phyloP scores from a whole-genome alignment of 2,888 invertebrate genomes.

The Augochlorella aurata region DNA sequence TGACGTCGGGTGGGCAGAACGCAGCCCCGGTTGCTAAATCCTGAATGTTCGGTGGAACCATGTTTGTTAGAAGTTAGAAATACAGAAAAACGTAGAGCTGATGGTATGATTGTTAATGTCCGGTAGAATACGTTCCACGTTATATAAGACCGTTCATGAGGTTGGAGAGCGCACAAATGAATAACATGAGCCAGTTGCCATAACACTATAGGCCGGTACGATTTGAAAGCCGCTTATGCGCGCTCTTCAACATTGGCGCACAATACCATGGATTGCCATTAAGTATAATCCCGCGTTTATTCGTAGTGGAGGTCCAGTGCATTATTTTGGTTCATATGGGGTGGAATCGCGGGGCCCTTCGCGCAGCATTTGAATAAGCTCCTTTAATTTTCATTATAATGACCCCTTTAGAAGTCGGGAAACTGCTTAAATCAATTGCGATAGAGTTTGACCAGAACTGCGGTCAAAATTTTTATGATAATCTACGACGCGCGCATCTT shows the following conservation, averaged over 20 bases:
- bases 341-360: conserved; percentile 49
- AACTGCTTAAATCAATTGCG: neutral
- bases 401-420: conserved; percentile 10
- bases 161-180: conserved; percentile 52
- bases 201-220: conserved; percentile 55
- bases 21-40: neutral
- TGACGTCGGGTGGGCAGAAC: no score
- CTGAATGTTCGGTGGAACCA: neutral
- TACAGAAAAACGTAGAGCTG: conserved; percentile 5
- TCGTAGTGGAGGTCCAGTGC: conserved; percentile 56
- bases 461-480: neutral
- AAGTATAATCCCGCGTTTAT: conserved; percentile 71
- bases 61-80: neutral
- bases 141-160: conserved; percentile 60
- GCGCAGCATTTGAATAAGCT: conserved; percentile 53
- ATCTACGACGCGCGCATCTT: neutral
- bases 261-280: conserved; percentile 69
- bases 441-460: neutral
- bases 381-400: conserved; percentile 12
- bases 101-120: neutral
- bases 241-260: conserved; percentile 67
- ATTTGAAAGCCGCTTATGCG: conserved; percentile 69
- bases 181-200: conserved; percentile 56
- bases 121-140: conserved; percentile 36
- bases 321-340: conserved; percentile 59